phyloP scores from a whole-genome alignment of 1,140 invertebrate species.

The Zaprionus africanus region DNA sequence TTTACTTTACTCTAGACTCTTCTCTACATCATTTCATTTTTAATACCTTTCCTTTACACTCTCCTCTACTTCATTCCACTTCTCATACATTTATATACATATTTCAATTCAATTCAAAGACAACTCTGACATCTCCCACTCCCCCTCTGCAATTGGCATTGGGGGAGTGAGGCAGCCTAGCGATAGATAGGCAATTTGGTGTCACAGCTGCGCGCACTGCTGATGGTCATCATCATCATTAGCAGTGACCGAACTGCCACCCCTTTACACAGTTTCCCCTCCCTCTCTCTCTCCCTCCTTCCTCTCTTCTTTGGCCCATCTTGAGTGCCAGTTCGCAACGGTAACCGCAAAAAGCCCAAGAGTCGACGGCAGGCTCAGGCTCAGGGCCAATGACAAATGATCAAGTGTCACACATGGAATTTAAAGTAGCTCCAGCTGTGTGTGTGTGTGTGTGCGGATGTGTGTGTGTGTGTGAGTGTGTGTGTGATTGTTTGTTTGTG shows the following conservation, averaged over 20 bases:
- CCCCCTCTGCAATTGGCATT: not conserved
- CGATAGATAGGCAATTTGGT: conserved; percentile 25
- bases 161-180: not conserved
- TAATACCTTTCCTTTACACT: too few species aligned
- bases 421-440: conserved; percentile 79
- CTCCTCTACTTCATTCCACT: not conserved
- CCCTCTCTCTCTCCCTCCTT: not conserved
- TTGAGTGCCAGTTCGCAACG: conserved; percentile 37
- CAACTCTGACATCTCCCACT: not conserved
- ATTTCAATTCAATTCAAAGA: not conserved
- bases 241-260: conserved; percentile 69
- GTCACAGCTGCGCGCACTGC: conserved; percentile 38
- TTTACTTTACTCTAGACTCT: too few species aligned
- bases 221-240: conserved; percentile 77
- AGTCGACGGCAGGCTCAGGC: conserved; percentile 43
- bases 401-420: conserved; percentile 82
- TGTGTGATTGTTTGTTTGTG: conserved; percentile 24
- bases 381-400: conserved; percentile 74
- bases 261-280: conserved; percentile 2
- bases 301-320: not conserved
- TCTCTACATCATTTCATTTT: not conserved
- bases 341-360: conserved; percentile 61
- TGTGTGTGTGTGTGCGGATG: conserved; percentile 3
- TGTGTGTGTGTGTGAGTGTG: conserved; percentile 24
- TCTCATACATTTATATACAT: not conserved